Percentiles rank a stretch among this genome's conserved stretches.
Conservation (phyloP, 2,888 invertebrate species). For the Subacronicta megacephala region DNA sequence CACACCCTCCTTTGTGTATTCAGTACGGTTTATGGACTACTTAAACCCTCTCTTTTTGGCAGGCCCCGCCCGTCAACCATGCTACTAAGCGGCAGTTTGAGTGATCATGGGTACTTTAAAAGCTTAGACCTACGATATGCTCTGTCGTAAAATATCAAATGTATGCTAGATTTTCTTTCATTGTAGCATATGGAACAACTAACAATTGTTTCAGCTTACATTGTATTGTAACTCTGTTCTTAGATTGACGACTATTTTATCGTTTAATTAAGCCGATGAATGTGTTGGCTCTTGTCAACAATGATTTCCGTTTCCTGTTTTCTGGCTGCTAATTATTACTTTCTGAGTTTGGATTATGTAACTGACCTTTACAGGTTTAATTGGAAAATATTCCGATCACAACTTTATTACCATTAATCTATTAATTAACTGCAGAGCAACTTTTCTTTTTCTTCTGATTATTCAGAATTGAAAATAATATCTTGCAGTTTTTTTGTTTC, state of each 20-base stretch:
- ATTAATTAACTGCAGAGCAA: background rate
- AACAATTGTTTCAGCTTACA: conserved; percentile 22
- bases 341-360: background rate
- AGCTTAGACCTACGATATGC: conserved; percentile 14
- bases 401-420: background rate
- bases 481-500: background rate
- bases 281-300: conserved; percentile 18
- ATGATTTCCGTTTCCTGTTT: conserved; percentile 18
- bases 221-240: conserved; percentile 26
- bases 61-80: conserved; percentile 57
- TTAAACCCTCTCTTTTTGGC: conserved; percentile 76
- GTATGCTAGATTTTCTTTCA: conserved; percentile 28
- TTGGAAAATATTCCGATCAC: background rate
- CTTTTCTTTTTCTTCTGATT: background rate
- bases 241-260: conserved; percentile 30
- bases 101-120: conserved; percentile 35
- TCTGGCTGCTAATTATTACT: conserved; percentile 7
- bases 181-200: conserved; percentile 13
- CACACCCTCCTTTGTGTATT: conserved; percentile 67
- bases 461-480: background rate
- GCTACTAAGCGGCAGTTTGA: conserved; percentile 45
- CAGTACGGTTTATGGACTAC: conserved; percentile 72
- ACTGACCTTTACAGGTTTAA: no score
- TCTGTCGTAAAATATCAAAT: conserved; percentile 36
- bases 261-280: conserved; percentile 45